Evolutionary conservation across 1,140 invertebrate species (phyloP), one percentile per base, ranked within the genome.

Genomic region (Ostrea edulis): DNA sequence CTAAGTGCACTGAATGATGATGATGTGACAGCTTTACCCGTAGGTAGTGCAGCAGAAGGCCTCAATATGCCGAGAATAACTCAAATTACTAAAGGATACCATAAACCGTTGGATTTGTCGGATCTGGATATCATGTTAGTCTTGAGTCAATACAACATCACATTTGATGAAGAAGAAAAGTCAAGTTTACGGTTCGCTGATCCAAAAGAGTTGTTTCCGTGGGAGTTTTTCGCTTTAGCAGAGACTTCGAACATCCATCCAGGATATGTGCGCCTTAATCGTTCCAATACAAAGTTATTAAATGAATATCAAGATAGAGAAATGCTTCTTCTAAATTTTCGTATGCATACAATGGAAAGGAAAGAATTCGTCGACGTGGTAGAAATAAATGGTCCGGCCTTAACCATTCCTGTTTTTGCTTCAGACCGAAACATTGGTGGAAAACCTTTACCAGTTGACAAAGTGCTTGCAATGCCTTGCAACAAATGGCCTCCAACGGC

Each of bases 401-500:
- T 83, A 20, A 83, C 82, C 9, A 83, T 54, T 29, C 82, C 82
- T 9, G 11, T n/a, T 20, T 77, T 25, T 4, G 22, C 35, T 9
- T 77, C 82, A 5, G 53, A 83, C 82, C 53, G 82, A 83, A 22
- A 22, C 22, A 20, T 53, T 20, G n/a, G 25, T 12, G 82, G 82
- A 83, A 54, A 83, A 17, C 82, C 53, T 83, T 53, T 53, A 83
- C n/a, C 82, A 29, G 17, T 54, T 14, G 77, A 87, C 58, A 62
- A 77, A 44, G 81, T 82, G 11, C 29, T 87, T 20, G 86, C 81
- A n/a, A 58, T 87, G 22, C 77, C 82, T 20, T 68, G 25, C 25
- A 44, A 68, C 65, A 29, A 83, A 44, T 87, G 87, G 87, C 87
- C 87, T 17, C 55, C 62, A 11, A 44, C 11, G 17, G 87, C 87